Evolutionary conservation across 2,888 invertebrate species (phyloP).

Genomic region (Phymatocera aterrima): DNA sequence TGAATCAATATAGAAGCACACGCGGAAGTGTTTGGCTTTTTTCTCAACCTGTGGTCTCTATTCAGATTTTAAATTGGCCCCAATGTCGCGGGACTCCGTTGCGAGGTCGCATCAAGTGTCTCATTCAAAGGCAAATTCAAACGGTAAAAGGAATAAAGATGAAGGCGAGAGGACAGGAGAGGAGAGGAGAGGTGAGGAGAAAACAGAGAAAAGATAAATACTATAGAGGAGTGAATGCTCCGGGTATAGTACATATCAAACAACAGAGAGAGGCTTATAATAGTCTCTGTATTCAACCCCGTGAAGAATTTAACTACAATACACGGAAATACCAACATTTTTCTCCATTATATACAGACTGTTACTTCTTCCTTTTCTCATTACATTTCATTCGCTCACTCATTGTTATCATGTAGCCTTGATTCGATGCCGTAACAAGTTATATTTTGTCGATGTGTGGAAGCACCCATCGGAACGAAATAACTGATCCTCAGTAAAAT

Average conservation of each 20-base stretch:
- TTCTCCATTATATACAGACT: too few relatives aligned
- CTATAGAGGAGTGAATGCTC: neutral
- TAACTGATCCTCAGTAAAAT: too few relatives aligned
- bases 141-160: neutral
- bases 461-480: too few relatives aligned
- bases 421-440: neutral
- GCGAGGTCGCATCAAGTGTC: conserved; percentile 20
- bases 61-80: conserved; percentile 34
- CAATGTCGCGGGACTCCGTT: neutral
- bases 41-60: neutral
- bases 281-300: neutral
- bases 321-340: conserved; percentile 2
- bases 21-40: conserved; percentile 33
- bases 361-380: neutral
- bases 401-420: neutral
- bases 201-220: neutral
- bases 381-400: neutral
- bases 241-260: neutral
- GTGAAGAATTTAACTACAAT: neutral
- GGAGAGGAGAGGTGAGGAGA: neutral
- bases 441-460: neutral
- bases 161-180: neutral
- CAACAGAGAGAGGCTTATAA: neutral
- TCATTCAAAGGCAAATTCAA: conserved; percentile 35
- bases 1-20: conserved; percentile 21